These are phyloP conservation scores for Spilogale gracilis DNA, from an alignment of 2,113 vertebrate species.

Conservation along the genomic window DNA sequence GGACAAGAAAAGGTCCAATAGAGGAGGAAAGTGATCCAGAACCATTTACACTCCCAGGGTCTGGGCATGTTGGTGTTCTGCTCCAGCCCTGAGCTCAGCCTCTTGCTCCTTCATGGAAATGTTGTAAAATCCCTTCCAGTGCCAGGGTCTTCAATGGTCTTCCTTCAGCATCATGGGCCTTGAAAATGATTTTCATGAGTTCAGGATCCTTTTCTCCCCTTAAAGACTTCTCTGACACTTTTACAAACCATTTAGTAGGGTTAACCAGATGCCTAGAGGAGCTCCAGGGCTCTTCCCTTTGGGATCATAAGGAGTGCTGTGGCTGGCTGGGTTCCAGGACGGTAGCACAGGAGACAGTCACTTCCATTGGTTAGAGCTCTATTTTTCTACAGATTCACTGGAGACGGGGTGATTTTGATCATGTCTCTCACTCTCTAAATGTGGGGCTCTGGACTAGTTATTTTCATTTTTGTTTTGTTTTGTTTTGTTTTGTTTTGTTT, in stretches of 20 bases:
- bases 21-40: not conserved
- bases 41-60: not conserved
- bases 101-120: not conserved
- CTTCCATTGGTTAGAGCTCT: not conserved
- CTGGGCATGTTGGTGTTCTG: not conserved
- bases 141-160: not conserved
- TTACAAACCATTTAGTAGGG: fast-evolving
- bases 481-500: too few species aligned
- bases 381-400: not conserved
- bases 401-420: not conserved
- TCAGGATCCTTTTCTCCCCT: not conserved
- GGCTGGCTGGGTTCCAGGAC: not conserved
- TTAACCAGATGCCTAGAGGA: not conserved
- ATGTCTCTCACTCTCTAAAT: not conserved
- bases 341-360: not conserved
- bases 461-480: not conserved
- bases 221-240: not conserved
- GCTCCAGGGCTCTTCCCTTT: not conserved
- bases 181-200: not conserved
- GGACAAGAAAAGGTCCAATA: not conserved
- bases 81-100: not conserved
- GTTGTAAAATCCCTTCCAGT: fast-evolving
- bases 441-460: not conserved
- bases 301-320: not conserved
- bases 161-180: fast-evolving